These are phyloP conservation scores for Oscheius sp. DNA, from an alignment of 2,888 invertebrate species.

Conservation along the genomic window DNA sequence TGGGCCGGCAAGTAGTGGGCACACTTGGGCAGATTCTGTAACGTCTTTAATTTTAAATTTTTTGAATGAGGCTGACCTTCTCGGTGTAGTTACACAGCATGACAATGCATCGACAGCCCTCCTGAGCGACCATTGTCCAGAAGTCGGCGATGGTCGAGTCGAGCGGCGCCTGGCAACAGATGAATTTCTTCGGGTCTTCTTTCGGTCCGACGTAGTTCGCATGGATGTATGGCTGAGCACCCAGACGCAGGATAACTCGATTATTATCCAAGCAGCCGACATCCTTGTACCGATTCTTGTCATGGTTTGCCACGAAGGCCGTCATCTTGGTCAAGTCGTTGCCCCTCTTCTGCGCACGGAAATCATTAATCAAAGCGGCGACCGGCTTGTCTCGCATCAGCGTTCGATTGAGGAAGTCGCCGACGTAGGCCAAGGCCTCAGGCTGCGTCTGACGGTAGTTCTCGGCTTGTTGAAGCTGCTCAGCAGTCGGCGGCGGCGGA, in stretches of 20 bases:
- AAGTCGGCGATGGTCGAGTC: conserved; percentile 23
- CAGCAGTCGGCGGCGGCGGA: too few species aligned
- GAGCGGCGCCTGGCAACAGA: conserved; percentile 36
- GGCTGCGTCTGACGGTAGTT: too few species aligned
- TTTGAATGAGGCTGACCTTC: background rate
- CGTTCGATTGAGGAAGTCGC: too few species aligned
- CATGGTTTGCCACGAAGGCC: conserved; percentile 4
- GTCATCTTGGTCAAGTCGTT: conserved; percentile 30
- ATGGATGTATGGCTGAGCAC: conserved; percentile 28
- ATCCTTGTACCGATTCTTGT: conserved; percentile 31
- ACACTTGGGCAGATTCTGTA: conserved; percentile 24
- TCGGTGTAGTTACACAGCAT: conserved; percentile 30
- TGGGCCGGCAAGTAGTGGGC: conserved; percentile 21
- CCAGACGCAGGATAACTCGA: conserved; percentile 19
- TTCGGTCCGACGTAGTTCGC: conserved; percentile 29
- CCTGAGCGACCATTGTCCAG: conserved; percentile 38
- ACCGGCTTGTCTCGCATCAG: background rate
- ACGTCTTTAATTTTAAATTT: background rate
- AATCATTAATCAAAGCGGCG: conserved; percentile 18
- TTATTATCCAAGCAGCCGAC: conserved; percentile 35
- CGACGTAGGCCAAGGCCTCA: too few species aligned
- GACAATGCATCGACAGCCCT: background rate
- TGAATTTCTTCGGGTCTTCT: conserved; percentile 21
- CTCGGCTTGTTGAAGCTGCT: too few species aligned
- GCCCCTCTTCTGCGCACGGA: conserved; percentile 14